Evolutionary conservation across 2,797 vertebrate genomes (phyloP).

Genomic region (Thalassophryne amazonica): DNA sequence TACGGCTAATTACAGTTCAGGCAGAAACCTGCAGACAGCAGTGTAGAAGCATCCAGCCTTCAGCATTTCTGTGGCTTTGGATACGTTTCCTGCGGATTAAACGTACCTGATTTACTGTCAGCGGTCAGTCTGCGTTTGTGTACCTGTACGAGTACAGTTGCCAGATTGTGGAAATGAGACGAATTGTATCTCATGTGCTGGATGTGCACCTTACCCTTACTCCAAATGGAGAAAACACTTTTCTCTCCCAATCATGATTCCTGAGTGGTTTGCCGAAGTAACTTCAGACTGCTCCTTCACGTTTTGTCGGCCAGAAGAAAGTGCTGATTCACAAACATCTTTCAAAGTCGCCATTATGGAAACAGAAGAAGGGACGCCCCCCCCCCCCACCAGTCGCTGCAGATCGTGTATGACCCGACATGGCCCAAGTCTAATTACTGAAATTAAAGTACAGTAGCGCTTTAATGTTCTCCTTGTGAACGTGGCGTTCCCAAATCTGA

Average conservation of each 20-base stretch:
- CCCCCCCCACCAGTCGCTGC: slow-evolving; percentile 52
- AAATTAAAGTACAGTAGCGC: slow-evolving; percentile 49
- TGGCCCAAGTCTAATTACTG: slow-evolving; percentile 41
- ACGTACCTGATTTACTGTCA: slow-evolving; percentile 1
- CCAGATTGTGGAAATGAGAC: slow-evolving; percentile 10
- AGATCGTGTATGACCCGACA: slow-evolving; percentile 37
- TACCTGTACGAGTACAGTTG: slow-evolving; percentile 7
- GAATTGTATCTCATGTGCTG: slow-evolving; percentile 1
- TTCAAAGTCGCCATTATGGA: slow-evolving; percentile 53
- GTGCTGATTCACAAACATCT: slow-evolving; percentile 47
- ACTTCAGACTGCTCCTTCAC: slow-evolving; percentile 24
- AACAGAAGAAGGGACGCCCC: slow-evolving; percentile 14
- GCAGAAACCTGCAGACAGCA: slow-evolving; percentile 26
- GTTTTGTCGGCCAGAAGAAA: slow-evolving; percentile 22
- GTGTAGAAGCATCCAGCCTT: slow-evolving; percentile 8
- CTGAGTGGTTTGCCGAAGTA: slow-evolving; percentile 19
- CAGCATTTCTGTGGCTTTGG: not conserved
- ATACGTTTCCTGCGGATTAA: not conserved
- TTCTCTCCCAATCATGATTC: slow-evolving; percentile 16
- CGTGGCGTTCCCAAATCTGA: slow-evolving; percentile 35
- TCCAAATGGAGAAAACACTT: slow-evolving; percentile 55
- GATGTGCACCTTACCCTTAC: slow-evolving; percentile 19
- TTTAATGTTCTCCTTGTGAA: slow-evolving; percentile 52
- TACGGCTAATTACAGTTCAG: slow-evolving; percentile 42
- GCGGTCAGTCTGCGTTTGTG: not conserved